phyloP scores from a whole-genome alignment of 1,140 invertebrate species.

The Papilio xuthus region DNA sequence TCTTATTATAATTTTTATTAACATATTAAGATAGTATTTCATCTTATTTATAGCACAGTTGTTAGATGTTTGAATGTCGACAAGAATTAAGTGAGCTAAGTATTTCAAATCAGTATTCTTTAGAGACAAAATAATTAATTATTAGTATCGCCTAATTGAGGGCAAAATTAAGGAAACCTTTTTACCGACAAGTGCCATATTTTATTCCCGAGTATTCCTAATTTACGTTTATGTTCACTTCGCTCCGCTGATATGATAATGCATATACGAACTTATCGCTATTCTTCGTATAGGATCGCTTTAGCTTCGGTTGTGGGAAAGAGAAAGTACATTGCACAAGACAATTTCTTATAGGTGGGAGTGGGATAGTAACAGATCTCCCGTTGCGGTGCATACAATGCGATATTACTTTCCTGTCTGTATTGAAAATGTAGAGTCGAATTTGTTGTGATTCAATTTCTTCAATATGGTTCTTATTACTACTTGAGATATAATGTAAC shows the following conservation, averaged over 20 bases:
- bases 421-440: constrained; percentile 43
- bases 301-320: constrained; percentile 25
- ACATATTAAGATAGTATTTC: too few relatives aligned
- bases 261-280: constrained; percentile 35
- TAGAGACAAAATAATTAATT: neutral
- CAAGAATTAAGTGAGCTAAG: too few relatives aligned
- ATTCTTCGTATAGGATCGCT: constrained; percentile 32
- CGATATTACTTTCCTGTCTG: constrained; percentile 37
- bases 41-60: too few relatives aligned
- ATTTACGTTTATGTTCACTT: constrained; percentile 38
- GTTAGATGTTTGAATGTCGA: too few relatives aligned
- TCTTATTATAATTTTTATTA: too few relatives aligned
- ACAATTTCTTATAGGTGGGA: constrained; percentile 20
- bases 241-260: constrained; percentile 38
- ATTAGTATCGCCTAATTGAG: constrained; percentile 7
- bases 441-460: constrained; percentile 36
- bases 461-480: constrained; percentile 30
- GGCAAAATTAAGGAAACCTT: constrained; percentile 20
- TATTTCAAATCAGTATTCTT: neutral
- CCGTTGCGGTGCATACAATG: constrained; percentile 45
- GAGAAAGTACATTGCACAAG: neutral
- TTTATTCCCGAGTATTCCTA: constrained; percentile 37
- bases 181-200: constrained; percentile 24
- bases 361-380: constrained; percentile 36
- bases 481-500: neutral